Base-by-base conservation (phyloP, 2,113 vertebrate species). In the Suricata suricatta region DNA sequence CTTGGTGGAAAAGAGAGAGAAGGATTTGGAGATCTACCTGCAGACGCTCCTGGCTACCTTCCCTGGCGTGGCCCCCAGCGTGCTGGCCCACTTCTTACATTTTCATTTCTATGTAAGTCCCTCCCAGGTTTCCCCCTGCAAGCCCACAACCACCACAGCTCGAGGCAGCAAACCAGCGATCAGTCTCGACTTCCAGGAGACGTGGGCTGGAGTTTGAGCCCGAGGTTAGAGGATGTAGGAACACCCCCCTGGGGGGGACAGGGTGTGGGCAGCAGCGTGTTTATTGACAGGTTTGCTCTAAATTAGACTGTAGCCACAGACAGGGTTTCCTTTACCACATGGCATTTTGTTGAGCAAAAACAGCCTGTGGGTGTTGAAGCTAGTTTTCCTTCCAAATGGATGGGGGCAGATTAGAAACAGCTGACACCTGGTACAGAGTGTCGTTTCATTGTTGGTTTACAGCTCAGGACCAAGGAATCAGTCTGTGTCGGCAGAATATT, bases 21-120 rank as follows among this genome's bases (percentile, higher is more conserved):
- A 99, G 97, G 99, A 99, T 94, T 98, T 99, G 68, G 99, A 99
- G 94, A 98, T 99, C 66, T 99, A 99, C 96, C 98, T 99, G 41
- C 99, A 99, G 98, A 99, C 99, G 0, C 99, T 99, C 68, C 99
- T 99, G 15, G 89, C 96, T 69, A 99, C 98, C 96, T 99, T 99
- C 95, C 99, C 99, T 29, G 76, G 98, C 1, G 98, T 99, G 96
- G 99, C 99, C 1, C 99, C 99, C 12, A 99, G 99, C 93, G 98
- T 99, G 3, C 98, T 99, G 54, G 99, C 99, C 50, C 98, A 96
- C 90, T 99, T 99, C 96, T 98, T 99, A 94, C 99, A 99, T 98
- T 99, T 99, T 88, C 99, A 99, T 96, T 98, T 99, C 93, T 99
- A 99, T 44, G 99, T 99, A 98, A 99, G 99, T 99, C 98, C 27